These are phyloP conservation scores for Centruroides sculpturatus DNA, from an alignment of 1,140 invertebrate genomes.

Conservation along the genomic window DNA sequence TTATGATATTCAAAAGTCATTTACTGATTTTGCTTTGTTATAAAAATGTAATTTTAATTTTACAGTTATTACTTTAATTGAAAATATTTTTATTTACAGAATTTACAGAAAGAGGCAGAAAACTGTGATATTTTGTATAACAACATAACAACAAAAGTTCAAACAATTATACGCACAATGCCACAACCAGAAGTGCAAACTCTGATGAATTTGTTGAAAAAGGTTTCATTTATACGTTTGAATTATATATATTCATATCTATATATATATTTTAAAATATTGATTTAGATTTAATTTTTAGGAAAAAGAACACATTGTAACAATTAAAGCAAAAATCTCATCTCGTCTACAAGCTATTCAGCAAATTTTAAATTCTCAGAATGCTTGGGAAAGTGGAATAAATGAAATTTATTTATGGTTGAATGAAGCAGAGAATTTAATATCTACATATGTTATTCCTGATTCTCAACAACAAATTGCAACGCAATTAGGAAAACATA, in stretches of 20 bases:
- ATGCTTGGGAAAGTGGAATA: slow-evolving; percentile 72
- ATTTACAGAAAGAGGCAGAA: slow-evolving; percentile 62
- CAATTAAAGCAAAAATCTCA: slow-evolving; percentile 61
- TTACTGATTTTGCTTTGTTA: no score
- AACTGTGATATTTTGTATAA: slow-evolving; percentile 79
- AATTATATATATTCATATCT: no score
- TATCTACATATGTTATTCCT: slow-evolving; percentile 44
- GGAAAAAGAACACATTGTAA: slow-evolving; percentile 54
- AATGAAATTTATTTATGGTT: slow-evolving; percentile 72
- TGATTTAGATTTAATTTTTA: slow-evolving; percentile 16
- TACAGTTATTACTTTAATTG: no score
- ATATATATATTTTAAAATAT: slow-evolving; percentile 23
- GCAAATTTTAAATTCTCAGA: slow-evolving; percentile 73
- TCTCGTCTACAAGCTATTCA: slow-evolving; percentile 61
- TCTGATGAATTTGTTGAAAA: slow-evolving; percentile 76
- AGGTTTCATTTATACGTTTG: slow-evolving; percentile 26
- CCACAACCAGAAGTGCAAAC: slow-evolving; percentile 72
- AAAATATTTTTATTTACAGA: slow-evolving; percentile 19
- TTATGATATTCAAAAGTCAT: no score
- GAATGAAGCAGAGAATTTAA: slow-evolving; percentile 57
- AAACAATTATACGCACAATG: slow-evolving; percentile 74
- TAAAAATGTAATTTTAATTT: no score
- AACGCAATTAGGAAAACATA: slow-evolving; percentile 61
- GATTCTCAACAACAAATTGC: slow-evolving; percentile 57
- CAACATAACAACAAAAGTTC: slow-evolving; percentile 72